Evolutionary conservation across 1,140 invertebrate genomes (phyloP), one percentile per base, ranked within the genome.

Genomic region (Eupeodes corollae): DNA sequence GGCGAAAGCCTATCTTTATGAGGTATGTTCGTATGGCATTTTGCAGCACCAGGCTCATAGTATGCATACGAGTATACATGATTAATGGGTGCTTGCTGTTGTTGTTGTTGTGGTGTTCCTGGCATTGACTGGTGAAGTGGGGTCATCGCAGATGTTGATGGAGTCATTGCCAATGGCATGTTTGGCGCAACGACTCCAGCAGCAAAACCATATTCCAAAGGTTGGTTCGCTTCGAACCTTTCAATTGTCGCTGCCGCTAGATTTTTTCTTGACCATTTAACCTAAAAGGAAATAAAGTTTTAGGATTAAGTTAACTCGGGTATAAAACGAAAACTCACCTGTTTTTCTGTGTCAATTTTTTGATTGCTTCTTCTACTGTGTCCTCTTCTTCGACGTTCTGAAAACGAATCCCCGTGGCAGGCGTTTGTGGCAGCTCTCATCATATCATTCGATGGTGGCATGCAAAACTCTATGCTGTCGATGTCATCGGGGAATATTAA

Each of bases 31-130:
- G 78, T 76, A 50, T 73, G 70, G 44, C 69, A 70, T 14, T 72
- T 73, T 48, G 70, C 64, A 0, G 71, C 73, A 1, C 77, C 77
- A 0, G 79, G 75, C 49, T 85, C 82, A 62, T 86, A 85, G 61
- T 86, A 86, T 12, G 83, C 84, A 64, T 86, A 87, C 12, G 83
- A 83, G 58, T 87, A 87, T 56, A 84, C 81, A 35, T 67, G 73
- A 32, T 66, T 63, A 13, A 57, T 60, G 6, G 64, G 52, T 30
- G 63, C 56, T 52, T 35, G 57, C 54, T 14, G 58, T 44, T 13
- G 50, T 52, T 14, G 46, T 53, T 10, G 39, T 54, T 38, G 62
- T 50, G 13, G 44, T 6, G 35, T 16, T 41, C 13, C 13, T 35
- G 12, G 34, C 14, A 15, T n/a, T 35, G 34, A 35, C 14, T 35